phyloP scores from a whole-genome alignment of 2,113 vertebrate species.

The Chionodraco myersi region DNA sequence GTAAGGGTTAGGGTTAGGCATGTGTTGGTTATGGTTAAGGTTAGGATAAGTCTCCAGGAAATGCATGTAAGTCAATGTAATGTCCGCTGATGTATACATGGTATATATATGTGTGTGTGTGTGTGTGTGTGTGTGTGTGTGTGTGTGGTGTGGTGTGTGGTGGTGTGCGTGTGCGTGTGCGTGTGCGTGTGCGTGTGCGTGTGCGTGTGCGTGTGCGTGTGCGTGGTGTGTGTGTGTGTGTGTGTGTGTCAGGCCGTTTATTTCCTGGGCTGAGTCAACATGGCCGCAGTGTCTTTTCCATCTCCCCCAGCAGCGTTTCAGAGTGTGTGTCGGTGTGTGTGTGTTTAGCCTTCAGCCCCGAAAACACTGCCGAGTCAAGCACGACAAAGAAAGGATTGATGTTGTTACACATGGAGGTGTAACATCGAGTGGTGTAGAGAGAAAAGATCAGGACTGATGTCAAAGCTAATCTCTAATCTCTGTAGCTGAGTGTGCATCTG shows the following conservation, averaged over 20 bases:
- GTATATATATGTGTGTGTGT: neutral
- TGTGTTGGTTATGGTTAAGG: too few species aligned
- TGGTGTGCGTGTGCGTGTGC: too few species aligned
- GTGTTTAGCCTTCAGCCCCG: slow-evolving; percentile 8
- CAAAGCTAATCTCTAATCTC: neutral
- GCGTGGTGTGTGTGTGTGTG: slow-evolving; percentile 10
- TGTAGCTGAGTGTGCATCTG: too few species aligned
- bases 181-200: too few species aligned
- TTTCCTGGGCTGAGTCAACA: slow-evolving; percentile 27
- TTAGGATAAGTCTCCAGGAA: too few species aligned
- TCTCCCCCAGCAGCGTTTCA: neutral
- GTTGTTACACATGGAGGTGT: neutral
- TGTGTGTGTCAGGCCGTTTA: slow-evolving; percentile 5
- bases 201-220: neutral
- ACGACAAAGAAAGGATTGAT: slow-evolving; percentile 2
- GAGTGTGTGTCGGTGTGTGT: neutral
- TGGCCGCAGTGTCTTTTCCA: neutral
- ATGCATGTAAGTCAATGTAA: too few species aligned
- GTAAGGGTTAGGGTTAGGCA: too few species aligned
- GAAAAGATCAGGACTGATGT: neutral
- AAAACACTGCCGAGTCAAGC: neutral
- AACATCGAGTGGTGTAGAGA: neutral
- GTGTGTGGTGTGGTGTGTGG: too few species aligned
- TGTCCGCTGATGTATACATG: too few species aligned
- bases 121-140: neutral